Conservation (phyloP, 2,797 vertebrate genomes). For the Epinephelus coioides region DNA sequence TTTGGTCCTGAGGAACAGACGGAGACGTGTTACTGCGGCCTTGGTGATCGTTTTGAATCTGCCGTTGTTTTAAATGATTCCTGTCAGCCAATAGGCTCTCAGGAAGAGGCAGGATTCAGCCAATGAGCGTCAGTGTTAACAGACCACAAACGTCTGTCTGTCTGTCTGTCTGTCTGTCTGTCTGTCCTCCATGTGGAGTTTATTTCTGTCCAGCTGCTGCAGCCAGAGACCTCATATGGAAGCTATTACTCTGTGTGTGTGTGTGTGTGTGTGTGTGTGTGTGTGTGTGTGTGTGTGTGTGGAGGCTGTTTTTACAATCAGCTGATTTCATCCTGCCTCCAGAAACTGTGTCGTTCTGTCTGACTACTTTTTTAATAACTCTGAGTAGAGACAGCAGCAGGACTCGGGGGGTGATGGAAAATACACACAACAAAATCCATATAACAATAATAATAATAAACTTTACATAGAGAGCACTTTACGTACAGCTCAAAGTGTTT, state of each 20-base stretch:
- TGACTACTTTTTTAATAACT: no score
- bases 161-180: neutral
- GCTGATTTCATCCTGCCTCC: no score
- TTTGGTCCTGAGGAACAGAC: neutral
- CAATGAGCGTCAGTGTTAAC: conserved; percentile 17
- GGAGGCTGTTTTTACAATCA: no score
- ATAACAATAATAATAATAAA: no score
- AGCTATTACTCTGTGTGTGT: conserved; percentile 32
- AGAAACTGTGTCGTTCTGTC: no score
- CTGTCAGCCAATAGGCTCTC: conserved; percentile 19
- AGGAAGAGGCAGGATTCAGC: neutral
- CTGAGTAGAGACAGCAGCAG: no score
- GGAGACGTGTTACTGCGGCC: no score
- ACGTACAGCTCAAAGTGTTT: no score
- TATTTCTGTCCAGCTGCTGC: conserved; percentile 39
- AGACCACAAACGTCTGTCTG: conserved; percentile 27
- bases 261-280: conserved; percentile 24
- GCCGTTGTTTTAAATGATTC: neutral
- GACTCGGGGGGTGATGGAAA: no score
- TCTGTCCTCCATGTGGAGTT: conserved; percentile 20
- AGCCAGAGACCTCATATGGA: conserved; percentile 43
- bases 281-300: neutral
- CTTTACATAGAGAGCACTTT: no score
- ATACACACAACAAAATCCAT: no score
- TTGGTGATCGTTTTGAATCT: no score